Base-by-base conservation (phyloP, 1,140 invertebrate species). In the Bombyx mandarina region DNA sequence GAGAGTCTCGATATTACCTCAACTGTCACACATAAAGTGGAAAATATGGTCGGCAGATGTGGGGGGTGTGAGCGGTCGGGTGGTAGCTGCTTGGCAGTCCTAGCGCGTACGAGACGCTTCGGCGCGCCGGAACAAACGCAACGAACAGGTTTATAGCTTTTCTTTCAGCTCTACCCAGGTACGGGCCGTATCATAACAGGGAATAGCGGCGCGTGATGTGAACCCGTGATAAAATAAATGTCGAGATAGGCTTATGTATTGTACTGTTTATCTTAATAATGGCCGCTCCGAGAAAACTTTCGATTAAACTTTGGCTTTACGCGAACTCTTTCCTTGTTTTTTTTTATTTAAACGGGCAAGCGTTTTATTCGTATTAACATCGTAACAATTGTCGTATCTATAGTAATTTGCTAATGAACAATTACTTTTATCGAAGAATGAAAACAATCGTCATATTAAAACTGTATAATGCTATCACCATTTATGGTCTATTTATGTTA, bases 21-120 rank as follows among this genome's bases (percentile, higher is more conserved):
- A 89, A 88, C 88, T 89, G 88, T 89, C 88, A 89, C 88, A 89
- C 86, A 89, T 89, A 89, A 89, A 89, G 88, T 89, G 88, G 86
- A 88, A 89, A 89, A 89, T 89, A 89, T 89, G 87, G 87, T 88
- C 86, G 82, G 81, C 80, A 86, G 88, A 86, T 88, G 83, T 82
- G 73, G 55, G 52, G 62, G 52, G 60, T 54, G 69, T 64, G 54
- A 59, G 51, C 62, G 62, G 63, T 57, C 65, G 52, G 47, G 62
- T 58, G 60, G 64, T 58, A 54, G 54, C 73, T 77, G 73, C 74
- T 87, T 87, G 72, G 61, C 71, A 87, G 82, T 84, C 84, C 71
- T 69, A 62, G 71, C 82, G 84, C 84, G 84, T 84, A 83, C 81
- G 76, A 80, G 77, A 82, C 79, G 80, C 82, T 83, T 74, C 79